Evolutionary conservation across 2,888 invertebrate species (phyloP).

Genomic region (Melanophora roralis): DNA sequence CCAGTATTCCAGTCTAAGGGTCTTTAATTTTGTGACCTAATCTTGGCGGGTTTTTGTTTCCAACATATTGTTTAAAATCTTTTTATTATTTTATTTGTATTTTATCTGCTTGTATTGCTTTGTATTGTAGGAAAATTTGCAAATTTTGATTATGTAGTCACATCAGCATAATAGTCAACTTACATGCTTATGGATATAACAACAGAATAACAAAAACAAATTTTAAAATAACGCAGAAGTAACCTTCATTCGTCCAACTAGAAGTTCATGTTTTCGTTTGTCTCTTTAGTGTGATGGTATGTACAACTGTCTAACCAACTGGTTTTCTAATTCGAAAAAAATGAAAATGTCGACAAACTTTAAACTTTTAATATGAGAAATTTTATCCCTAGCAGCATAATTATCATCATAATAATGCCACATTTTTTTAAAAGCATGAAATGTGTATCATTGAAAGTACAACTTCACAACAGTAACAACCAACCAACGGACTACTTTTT

Average conservation of each 20-base stretch:
- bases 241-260: constrained; percentile 25
- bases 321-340: background rate
- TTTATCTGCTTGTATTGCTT: background rate
- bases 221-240: background rate
- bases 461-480: constrained; percentile 16
- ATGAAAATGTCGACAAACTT: constrained; percentile 12
- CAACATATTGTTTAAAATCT: background rate
- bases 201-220: constrained; percentile 12
- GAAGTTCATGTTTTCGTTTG: background rate
- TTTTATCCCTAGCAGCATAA: constrained; percentile 33
- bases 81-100: background rate
- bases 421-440: background rate
- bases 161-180: constrained; percentile 75
- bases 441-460: background rate
- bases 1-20: background rate
- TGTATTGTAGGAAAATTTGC: constrained; percentile 66
- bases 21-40: background rate
- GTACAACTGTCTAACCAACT: background rate
- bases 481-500: constrained; percentile 3
- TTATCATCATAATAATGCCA: constrained; percentile 36
- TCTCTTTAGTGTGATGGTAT: background rate
- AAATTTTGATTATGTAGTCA: constrained; percentile 73
- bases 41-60: background rate
- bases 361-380: constrained; percentile 43
- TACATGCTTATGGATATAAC: constrained; percentile 66